phyloP scores from a whole-genome alignment of 1,140 invertebrate species.

The Argopecten irradians region DNA sequence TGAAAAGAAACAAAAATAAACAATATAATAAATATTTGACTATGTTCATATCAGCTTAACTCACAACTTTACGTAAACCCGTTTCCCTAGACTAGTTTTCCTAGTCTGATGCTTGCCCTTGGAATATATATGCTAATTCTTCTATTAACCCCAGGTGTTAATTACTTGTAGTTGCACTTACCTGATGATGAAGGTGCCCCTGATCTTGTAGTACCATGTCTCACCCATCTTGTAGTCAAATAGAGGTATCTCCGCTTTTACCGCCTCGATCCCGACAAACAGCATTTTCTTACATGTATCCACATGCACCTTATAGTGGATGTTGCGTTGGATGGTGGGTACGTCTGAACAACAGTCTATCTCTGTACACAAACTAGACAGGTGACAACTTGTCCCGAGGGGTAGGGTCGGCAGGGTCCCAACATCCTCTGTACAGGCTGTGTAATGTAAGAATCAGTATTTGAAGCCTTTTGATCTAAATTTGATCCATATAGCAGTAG shows the following conservation, averaged over 20 bases:
- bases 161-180: background rate
- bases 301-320: conserved; percentile 19
- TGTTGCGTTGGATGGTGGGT: background rate
- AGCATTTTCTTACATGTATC: conserved; percentile 31
- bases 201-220: conserved; percentile 29
- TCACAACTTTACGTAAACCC: too few species aligned
- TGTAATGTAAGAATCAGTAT: background rate
- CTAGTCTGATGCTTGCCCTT: too few species aligned
- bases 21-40: too few species aligned
- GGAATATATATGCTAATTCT: too few species aligned
- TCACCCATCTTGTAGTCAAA: conserved; percentile 36
- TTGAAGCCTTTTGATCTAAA: too few species aligned
- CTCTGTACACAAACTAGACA: conserved; percentile 26
- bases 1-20: background rate
- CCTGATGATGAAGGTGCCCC: conserved; percentile 33
- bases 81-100: too few species aligned
- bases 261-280: conserved; percentile 27
- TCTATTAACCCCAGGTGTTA: too few species aligned
- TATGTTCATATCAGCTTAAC: too few species aligned
- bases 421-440: conserved; percentile 18
- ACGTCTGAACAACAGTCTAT: conserved; percentile 33
- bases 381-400: background rate
- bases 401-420: background rate
- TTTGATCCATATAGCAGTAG: too few species aligned
- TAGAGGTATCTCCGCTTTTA: background rate